Evolutionary conservation across 2,797 vertebrate genomes (phyloP).

Genomic region (Luscinia luscinia): DNA sequence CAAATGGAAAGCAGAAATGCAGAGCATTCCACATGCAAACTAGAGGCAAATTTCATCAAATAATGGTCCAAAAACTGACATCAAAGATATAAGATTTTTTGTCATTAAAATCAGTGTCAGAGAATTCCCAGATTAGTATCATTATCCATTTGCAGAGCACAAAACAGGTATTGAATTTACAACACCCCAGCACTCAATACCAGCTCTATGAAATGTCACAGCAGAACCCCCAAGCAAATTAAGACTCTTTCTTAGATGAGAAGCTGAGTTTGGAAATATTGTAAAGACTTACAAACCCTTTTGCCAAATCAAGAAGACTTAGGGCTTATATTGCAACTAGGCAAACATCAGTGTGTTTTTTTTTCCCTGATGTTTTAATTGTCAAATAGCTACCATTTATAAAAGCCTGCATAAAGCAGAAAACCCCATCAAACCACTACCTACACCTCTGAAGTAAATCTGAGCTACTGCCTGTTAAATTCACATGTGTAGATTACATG

Average conservation of each 20-base stretch:
- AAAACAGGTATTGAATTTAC: not conserved
- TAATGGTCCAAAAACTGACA: not conserved
- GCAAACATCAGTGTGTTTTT: not conserved
- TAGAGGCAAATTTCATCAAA: not conserved
- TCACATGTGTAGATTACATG: not conserved
- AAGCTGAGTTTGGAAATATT: not conserved
- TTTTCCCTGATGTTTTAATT: not conserved
- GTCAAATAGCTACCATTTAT: not conserved
- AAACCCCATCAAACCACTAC: not conserved
- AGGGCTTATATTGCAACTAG: not conserved
- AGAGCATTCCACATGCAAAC: not conserved
- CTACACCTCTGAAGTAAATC: not conserved
- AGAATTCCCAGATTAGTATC: not conserved
- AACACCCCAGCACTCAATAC: not conserved
- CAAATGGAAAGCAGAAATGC: not conserved
- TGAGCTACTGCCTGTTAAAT: not conserved
- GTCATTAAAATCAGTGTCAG: not conserved
- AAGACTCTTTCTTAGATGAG: not conserved
- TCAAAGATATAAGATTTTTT: not conserved
- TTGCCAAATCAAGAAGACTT: not conserved
- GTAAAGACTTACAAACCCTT: not conserved
- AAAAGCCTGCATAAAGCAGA: not conserved
- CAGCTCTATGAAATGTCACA: not conserved
- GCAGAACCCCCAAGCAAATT: not conserved
- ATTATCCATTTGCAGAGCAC: not conserved